Evolutionary conservation across 2,888 invertebrate species (phyloP), one percentile per base, ranked within the genome.

Genomic region (Frankliniella fusca): DNA sequence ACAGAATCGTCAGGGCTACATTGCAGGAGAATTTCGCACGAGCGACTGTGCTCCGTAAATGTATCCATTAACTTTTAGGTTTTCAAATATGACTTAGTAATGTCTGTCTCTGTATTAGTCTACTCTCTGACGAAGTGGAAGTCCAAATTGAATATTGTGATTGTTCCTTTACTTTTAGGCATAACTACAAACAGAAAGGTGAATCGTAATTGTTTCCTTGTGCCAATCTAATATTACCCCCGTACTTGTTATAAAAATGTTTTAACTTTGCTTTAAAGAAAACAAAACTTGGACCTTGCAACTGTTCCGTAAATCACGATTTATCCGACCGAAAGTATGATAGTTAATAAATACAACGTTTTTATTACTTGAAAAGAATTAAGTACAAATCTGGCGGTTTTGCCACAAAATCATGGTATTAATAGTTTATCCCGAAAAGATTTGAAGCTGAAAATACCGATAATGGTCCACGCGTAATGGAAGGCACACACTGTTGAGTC

Each of bases 51-150:
- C 70, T 76, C 70, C 70, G 70, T 27, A 76, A 38, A 76, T 76
- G 70, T 76, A 76, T 76, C 70, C 70, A 76, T 76, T 76, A 76
- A 27, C 70, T 76, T 27, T 76, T 76, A 76, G 70, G 70, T 76
- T 76, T 23, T 76, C 70, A 76, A 76, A 10, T 76, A 76, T 76
- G 70, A 76, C 70, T 76, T 76, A 76, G 70, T 76, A 27, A 76
- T 27, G 27, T 76, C 27, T 76, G n/a, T 76, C 70, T 76, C 23
- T 27, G 70, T 76, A 76, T 12, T 9, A 76, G 70, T 76, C 70
- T 76, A 76, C 70, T 76, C 70, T 76, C 70, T 76, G 70, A 76
- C 70, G 27, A 76, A n/a, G 12, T 76, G 15, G 12, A 76, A 76
- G 70, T 76, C 70, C 70, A 76, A 76, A 76, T 27, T 23, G 12